Base-by-base conservation (phyloP, 1,140 invertebrate genomes). In the Colletes gigas region DNA sequence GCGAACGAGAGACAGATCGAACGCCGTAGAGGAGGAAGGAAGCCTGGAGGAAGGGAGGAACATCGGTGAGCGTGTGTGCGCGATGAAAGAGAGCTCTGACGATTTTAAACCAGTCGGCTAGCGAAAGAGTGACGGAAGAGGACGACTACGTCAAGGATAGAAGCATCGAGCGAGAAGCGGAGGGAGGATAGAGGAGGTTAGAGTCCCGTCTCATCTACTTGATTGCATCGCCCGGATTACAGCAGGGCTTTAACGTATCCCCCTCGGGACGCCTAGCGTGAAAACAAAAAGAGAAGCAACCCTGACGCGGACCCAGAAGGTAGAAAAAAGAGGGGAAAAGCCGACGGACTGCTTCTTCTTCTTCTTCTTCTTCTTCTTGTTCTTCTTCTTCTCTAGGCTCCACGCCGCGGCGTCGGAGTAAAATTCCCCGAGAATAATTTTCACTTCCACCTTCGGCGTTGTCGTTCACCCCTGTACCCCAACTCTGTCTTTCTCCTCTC, bases 151-250 rank as follows among this genome's bases (percentile, higher is more conserved):
- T 12, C 12, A 1, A 19, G 44, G 44, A 6, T 3, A 44, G 52
- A 41, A 41, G 41, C 8, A 8, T 4, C 3, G 62, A 60, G 39
- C 21, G 52, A 41, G 80, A 77, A 39, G 55, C 44, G n/a, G 77
- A 30, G 39, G n/a, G 59, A n/a, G 30, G 73, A 73, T 9, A 60
- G 55, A 67, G 67, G 52, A 63, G 77, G 75, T 59, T 83, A 83
- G 76, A 72, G 84, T 87, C 84, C 82, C 82, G 85, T 87, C 85
- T 87, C 85, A 86, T 87, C 85, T 87, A 87, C 85, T 87, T 87
- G 85, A 87, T 87, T 87, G 85, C 85, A 87, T 87, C 85, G 85
- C 68, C 84, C 84, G 85, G 85, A 87, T 87, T 87, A 87, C 85
- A 86, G 85, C 81, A 78, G 44, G 84, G 85, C 85, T 87, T 87